These are phyloP conservation scores for Anthoscopus minutus DNA, from an alignment of 2,113 vertebrate species.

Conservation along the genomic window DNA sequence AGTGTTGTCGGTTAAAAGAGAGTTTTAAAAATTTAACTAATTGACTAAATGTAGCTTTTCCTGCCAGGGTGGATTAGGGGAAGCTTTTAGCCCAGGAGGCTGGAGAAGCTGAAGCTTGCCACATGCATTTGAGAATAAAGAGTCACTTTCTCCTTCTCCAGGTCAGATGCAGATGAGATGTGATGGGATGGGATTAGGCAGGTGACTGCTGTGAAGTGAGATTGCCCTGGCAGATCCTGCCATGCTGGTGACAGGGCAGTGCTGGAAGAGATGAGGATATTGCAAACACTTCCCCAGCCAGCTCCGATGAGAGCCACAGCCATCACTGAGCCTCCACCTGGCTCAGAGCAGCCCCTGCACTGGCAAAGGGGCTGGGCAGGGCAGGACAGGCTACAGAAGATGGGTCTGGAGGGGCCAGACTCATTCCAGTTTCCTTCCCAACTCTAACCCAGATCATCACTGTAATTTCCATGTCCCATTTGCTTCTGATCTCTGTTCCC, in stretches of 20 bases:
- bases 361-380: neutral
- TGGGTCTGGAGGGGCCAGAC: neutral
- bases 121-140: neutral
- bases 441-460: neutral
- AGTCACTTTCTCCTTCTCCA: neutral
- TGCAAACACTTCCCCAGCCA: neutral
- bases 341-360: neutral
- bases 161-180: neutral
- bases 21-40: conserved; percentile 24
- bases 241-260: neutral
- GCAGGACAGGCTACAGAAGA: neutral
- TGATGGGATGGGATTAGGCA: conserved; percentile 23
- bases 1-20: neutral
- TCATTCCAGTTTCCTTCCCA: neutral
- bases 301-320: neutral
- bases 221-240: conserved; percentile 6
- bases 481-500: neutral
- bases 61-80: conserved; percentile 1
- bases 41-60: conserved; percentile 22
- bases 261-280: neutral
- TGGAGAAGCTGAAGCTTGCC: neutral
- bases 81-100: neutral
- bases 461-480: neutral
- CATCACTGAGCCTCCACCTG: neutral
- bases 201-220: neutral